Percentiles rank a stretch among this genome's conserved stretches.
These are phyloP conservation scores for Sesia apiformis DNA, from an alignment of 2,888 invertebrate species.

Conservation along the genomic window DNA sequence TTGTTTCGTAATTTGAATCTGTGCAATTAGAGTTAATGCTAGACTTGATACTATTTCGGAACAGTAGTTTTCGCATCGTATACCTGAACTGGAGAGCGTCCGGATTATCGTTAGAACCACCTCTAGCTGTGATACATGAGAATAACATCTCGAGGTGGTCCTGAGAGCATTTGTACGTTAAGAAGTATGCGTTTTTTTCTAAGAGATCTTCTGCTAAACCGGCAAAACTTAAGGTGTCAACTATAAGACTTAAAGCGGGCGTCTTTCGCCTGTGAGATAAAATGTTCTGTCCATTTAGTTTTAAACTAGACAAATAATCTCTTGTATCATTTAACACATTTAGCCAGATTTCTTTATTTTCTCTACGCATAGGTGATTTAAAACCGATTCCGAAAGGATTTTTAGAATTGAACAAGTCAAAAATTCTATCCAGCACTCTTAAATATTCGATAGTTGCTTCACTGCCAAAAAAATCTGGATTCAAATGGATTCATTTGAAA, in stretches of 20 bases:
- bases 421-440: conserved; percentile 7
- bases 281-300: background rate
- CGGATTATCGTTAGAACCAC: conserved; percentile 7
- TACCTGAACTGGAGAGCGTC: conserved; percentile 5
- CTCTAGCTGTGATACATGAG: conserved; percentile 4
- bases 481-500: background rate
- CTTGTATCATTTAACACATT: background rate
- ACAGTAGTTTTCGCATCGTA: conserved; percentile 4
- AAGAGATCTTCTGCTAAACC: conserved; percentile 1
- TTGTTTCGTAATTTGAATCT: background rate
- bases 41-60: conserved; percentile 1
- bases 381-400: conserved; percentile 8
- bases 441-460: conserved; percentile 3
- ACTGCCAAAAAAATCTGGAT: background rate
- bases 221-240: conserved; percentile 2
- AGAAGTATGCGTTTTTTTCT: background rate
- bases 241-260: conserved; percentile 1
- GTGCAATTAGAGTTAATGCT: conserved; percentile 2
- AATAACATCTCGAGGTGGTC: conserved; percentile 9
- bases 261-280: conserved; percentile 1
- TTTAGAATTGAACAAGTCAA: conserved; percentile 9
- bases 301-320: conserved; percentile 5
- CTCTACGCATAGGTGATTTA: conserved; percentile 7
- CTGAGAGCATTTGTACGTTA: conserved; percentile 4
- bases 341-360: conserved; percentile 6